A percentile compares a stretch with the other conserved stretches of the same genome.
Conservation (phyloP, 2,113 vertebrate genomes). For the Nothoprocta pentlandii region DNA sequence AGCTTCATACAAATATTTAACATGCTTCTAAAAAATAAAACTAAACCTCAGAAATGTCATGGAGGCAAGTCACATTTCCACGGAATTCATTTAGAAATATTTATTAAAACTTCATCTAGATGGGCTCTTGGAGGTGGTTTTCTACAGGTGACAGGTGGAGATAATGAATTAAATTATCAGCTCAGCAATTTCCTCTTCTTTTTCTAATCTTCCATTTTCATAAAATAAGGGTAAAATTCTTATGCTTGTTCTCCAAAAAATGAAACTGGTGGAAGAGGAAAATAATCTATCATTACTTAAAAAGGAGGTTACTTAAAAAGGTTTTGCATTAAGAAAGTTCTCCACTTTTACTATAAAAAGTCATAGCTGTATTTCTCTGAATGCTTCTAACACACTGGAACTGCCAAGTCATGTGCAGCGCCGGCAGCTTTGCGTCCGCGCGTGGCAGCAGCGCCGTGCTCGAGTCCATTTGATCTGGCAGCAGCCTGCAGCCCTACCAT, state of each 20-base stretch:
- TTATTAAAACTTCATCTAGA: neutral
- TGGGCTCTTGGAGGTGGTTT: neutral
- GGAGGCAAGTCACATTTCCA: neutral
- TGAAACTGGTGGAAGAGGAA: neutral
- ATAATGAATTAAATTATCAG: neutral
- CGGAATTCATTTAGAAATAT: neutral
- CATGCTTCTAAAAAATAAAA: conserved; percentile 23
- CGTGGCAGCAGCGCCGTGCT: neutral
- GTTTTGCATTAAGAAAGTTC: neutral
- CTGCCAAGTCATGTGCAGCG: neutral
- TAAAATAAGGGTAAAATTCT: neutral
- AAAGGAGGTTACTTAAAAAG: neutral
- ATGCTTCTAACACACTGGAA: neutral
- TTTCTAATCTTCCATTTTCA: neutral
- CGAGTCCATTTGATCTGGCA: neutral
- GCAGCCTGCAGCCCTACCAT: neutral
- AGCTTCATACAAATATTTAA: conserved; percentile 45
- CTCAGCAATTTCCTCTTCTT: fast-evolving
- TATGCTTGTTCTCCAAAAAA: neutral
- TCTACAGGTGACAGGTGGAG: neutral
- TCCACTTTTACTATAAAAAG: neutral
- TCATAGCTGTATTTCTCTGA: neutral
- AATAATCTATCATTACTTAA: neutral
- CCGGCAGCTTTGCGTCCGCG: neutral
- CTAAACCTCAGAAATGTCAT: neutral